Evolutionary conservation across 2,113 vertebrate genomes (phyloP).

Genomic region (Microtus oregoni): DNA sequence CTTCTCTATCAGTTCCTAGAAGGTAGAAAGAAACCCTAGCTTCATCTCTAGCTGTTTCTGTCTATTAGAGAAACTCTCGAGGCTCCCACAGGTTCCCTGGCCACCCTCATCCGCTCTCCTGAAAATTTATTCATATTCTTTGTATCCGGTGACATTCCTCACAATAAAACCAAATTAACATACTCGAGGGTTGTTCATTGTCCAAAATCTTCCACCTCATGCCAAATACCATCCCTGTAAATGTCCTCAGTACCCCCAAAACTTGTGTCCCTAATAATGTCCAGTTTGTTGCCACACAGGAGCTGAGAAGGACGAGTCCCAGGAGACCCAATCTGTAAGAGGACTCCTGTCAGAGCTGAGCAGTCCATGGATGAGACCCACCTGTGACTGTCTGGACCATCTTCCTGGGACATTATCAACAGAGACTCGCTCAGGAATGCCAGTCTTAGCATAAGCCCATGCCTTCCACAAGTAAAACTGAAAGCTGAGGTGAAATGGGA

Average conservation of each 20-base stretch:
- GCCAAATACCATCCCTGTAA: neutral
- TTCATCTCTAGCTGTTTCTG: neutral
- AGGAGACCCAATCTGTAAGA: neutral
- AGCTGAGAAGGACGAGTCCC: neutral
- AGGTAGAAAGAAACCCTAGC: neutral
- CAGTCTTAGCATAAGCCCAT: neutral
- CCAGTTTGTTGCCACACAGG: neutral
- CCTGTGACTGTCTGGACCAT: neutral
- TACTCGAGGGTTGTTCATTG: neutral
- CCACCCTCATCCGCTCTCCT: neutral
- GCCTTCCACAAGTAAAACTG: neutral
- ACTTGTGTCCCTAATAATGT: neutral
- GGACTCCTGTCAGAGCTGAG: neutral
- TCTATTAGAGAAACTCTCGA: constrained; percentile 6
- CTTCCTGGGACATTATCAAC: neutral
- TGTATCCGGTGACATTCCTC: neutral
- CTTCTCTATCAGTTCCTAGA: neutral
- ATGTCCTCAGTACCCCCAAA: neutral
- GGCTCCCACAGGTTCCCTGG: neutral
- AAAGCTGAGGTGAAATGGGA: neutral
- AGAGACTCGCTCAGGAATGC: neutral
- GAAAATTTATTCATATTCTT: constrained; percentile 32
- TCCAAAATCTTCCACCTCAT: neutral
- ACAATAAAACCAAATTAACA: neutral
- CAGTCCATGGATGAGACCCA: neutral